These are phyloP conservation scores for Metridium senile DNA, from an alignment of 92 coral and sea anemone species.

Conservation along the genomic window DNA sequence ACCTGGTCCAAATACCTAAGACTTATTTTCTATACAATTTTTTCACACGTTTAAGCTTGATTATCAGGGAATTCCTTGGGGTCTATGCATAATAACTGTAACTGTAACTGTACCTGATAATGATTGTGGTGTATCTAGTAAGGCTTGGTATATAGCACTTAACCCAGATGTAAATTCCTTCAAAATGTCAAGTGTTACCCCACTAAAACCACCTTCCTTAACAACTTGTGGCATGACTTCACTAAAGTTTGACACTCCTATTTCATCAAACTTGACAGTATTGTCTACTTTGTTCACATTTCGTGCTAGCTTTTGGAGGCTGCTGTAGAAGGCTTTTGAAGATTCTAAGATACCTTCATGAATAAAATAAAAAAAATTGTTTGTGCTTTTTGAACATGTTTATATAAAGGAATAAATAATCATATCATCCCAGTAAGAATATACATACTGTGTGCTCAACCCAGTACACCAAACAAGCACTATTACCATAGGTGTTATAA, in stretches of 20 bases:
- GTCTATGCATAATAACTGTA: too few species aligned
- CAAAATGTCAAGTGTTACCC: constrained; percentile 35
- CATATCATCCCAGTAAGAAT: too few species aligned
- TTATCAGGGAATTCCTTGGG: too few species aligned
- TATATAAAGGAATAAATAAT: too few species aligned
- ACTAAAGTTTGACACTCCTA: constrained; percentile 48
- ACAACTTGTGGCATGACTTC: constrained; percentile 36
- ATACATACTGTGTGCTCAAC: not conserved
- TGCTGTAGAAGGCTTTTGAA: not conserved
- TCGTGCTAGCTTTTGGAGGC: not conserved
- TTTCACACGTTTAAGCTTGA: too few species aligned
- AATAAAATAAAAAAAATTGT: not conserved
- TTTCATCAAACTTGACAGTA: constrained; percentile 55
- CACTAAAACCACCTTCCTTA: constrained; percentile 40
- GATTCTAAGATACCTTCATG: not conserved
- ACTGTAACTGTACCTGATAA: constrained; percentile 20
- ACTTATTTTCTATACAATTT: too few species aligned
- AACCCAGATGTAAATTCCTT: constrained; percentile 21
- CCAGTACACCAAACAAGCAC: not conserved
- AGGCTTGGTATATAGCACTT: not conserved
- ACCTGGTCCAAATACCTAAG: too few species aligned
- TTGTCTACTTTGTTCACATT: not conserved
- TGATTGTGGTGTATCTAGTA: constrained; percentile 27
- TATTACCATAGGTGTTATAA: too few species aligned
- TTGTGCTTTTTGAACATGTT: not conserved